Evolutionary conservation across 2,888 invertebrate genomes (phyloP), one percentile per base, ranked within the genome.

Genomic region (Pemphredon lugubris): DNA sequence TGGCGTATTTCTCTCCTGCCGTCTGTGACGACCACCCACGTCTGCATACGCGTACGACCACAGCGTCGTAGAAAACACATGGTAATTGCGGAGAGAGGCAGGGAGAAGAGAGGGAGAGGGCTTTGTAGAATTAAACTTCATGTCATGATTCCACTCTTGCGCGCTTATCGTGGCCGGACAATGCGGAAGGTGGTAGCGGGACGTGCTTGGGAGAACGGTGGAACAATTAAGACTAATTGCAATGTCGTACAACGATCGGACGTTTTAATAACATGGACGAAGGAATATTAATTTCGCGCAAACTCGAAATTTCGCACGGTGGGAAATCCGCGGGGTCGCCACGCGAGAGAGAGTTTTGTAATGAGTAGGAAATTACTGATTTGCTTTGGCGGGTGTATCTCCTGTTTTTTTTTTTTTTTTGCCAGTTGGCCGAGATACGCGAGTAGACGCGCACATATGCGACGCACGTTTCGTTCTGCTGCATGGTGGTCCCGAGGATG

Each of bases 181-280:
- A 72, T 72, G 57, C 60, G 65, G 54, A 75, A 75, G 69, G 72
- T 58, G 75, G 60, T 69, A 69, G 66, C 66, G 54, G 55, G 63
- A 60, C 72, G 72, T 54, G 69, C 57, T 58, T 57, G 26, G 42
- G 39, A 30, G 53, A 57, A 72, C 69, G 57, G 18, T 60, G 60
- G 72, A 79, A 79, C 79, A 75, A 79, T 78, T 79, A 75, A 72
- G 66, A 69, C 72, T 78, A 78, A 79, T 78, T 78, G 69, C 76
- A 65, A 61, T 58, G 76, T 73, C 72, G 73, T 64, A 70, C 75
- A 63, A 63, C 64, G 75, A 75, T 77, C 68, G 32, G 65, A 68
- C 75, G 51, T 78, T 77, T 61, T 70, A 77, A 64, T 50, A 70
- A 40, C 67, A 44, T 30, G 39, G 26, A 42, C 44, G 30, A 18